These are phyloP conservation scores for Laothoe populi DNA, from an alignment of 2,888 invertebrate species.

Conservation along the genomic window DNA sequence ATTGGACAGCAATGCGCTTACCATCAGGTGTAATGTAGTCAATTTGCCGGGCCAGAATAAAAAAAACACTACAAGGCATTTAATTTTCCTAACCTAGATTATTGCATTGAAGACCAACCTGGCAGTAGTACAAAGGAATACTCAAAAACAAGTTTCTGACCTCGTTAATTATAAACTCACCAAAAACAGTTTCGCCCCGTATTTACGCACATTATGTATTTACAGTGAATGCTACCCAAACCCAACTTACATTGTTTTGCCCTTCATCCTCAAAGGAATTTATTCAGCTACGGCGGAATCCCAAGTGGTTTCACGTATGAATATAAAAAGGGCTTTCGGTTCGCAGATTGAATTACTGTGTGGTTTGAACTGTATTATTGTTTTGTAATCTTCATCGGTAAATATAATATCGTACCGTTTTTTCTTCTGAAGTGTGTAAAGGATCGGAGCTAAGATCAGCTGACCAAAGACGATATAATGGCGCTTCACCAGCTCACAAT, in stretches of 20 bases:
- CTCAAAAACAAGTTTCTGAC: background rate
- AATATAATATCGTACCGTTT: background rate
- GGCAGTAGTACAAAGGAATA: background rate
- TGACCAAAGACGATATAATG: too few relatives aligned
- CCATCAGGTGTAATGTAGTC: too few relatives aligned
- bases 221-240: conserved; percentile 24
- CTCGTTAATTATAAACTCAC: conserved; percentile 13
- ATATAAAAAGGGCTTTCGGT: conserved; percentile 45
- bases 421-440: too few relatives aligned
- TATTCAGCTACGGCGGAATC: conserved; percentile 33
- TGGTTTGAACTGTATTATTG: conserved; percentile 27
- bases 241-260: conserved; percentile 44
- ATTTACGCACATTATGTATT: conserved; percentile 21
- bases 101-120: too few relatives aligned
- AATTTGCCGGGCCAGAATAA: too few relatives aligned
- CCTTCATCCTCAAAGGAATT: conserved; percentile 37
- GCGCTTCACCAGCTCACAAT: too few relatives aligned
- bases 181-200: background rate
- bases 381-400: conserved; percentile 17
- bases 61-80: too few relatives aligned
- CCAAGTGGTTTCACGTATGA: conserved; percentile 46
- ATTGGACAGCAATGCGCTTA: too few relatives aligned
- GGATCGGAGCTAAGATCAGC: too few relatives aligned
- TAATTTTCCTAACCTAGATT: too few relatives aligned
- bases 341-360: conserved; percentile 46